Evolutionary conservation across 2,113 vertebrate species (phyloP).

Genomic region (Plecturocebus donacophilus): DNA sequence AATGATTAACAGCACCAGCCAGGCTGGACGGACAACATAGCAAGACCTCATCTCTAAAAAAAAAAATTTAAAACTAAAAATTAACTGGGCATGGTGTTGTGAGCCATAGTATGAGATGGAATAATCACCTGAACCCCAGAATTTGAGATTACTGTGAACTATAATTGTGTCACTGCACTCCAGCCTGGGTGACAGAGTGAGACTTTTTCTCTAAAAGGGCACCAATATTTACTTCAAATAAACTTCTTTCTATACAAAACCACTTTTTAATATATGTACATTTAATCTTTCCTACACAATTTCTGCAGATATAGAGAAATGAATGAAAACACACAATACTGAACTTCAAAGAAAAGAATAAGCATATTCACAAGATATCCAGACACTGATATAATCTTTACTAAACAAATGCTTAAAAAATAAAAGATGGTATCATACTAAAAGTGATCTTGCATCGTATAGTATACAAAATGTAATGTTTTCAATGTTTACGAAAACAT

Average conservation of each 20-base stretch:
- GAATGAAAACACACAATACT: not conserved
- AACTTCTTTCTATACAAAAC: not conserved
- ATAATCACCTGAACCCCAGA: no score
- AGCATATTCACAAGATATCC: not conserved
- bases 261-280: not conserved
- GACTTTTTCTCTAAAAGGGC: not conserved
- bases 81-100: no score
- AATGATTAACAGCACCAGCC: not conserved
- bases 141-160: no score
- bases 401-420: slow-evolving; percentile 1
- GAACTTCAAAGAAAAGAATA: not conserved
- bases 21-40: no score
- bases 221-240: not conserved
- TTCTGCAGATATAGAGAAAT: not conserved
- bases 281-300: not conserved
- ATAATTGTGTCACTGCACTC: no score
- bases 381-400: not conserved
- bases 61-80: no score
- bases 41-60: no score
- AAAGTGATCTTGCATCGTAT: not conserved
- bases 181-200: no score
- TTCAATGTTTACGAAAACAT: not conserved
- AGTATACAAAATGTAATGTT: not conserved
- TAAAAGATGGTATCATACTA: not conserved
- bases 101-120: no score